phyloP scores from a whole-genome alignment of 1,140 invertebrate species.

The Mizuhopecten yessoensis region DNA sequence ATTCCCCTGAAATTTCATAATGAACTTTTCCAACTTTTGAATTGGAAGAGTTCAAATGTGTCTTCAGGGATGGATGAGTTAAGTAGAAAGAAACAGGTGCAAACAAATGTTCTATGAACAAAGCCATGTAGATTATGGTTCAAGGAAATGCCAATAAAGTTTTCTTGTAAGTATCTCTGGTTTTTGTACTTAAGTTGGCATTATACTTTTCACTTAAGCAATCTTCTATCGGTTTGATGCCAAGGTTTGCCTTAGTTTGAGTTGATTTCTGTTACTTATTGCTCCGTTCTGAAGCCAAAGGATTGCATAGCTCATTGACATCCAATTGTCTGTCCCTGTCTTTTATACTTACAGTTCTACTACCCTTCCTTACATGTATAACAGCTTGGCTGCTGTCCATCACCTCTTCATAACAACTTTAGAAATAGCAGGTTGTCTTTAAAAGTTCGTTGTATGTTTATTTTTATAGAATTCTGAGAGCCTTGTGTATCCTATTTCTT shows the following conservation, averaged over 20 bases:
- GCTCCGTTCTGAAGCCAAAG: neutral
- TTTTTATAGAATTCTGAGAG: neutral
- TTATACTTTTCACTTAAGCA: neutral
- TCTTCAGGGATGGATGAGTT: too few relatives aligned
- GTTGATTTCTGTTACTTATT: neutral
- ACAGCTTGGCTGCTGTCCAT: neutral
- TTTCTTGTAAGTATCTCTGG: neutral
- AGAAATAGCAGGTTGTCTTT: neutral
- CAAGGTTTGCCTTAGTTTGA: neutral
- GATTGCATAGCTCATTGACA: slow-evolving; percentile 38
- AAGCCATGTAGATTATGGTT: neutral
- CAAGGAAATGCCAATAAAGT: neutral
- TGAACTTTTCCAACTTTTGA: too few relatives aligned
- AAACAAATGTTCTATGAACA: neutral
- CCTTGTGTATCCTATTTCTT: neutral
- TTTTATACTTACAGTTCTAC: neutral
- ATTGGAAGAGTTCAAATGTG: too few relatives aligned
- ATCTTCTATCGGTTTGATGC: neutral
- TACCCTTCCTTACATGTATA: neutral
- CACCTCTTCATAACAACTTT: neutral
- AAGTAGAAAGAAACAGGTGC: neutral
- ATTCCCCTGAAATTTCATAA: too few relatives aligned
- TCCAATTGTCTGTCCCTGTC: slow-evolving; percentile 13
- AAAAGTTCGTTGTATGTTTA: neutral
- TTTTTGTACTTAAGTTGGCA: neutral